phyloP scores from a whole-genome alignment of 2,113 vertebrate genomes.

The Stercorarius parasiticus region DNA sequence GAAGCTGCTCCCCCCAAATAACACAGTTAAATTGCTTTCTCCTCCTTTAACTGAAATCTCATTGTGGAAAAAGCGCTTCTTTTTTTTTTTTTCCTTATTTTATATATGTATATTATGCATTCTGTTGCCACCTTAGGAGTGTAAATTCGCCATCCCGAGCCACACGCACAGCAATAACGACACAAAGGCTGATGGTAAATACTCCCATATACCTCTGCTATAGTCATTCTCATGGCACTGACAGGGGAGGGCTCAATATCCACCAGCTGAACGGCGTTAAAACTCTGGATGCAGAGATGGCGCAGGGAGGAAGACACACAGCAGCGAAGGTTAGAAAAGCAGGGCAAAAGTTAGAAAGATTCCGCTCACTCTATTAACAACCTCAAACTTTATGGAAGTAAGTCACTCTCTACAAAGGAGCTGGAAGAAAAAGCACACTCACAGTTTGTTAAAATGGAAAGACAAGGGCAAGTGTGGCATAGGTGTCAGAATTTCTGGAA shows the following conservation, averaged over 20 bases:
- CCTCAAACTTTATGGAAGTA: background rate
- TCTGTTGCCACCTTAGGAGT: background rate
- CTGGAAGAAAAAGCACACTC: background rate
- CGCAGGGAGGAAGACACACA: conserved; percentile 69
- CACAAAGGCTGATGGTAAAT: background rate
- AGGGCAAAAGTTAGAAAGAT: conserved; percentile 46
- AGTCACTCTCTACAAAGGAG: background rate
- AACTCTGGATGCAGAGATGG: conserved; percentile 82
- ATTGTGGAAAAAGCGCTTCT: background rate
- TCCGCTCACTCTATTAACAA: background rate
- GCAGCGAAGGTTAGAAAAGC: conserved; percentile 74
- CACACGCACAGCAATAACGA: background rate
- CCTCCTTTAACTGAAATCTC: background rate
- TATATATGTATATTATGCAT: background rate
- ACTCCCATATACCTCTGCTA: conserved; percentile 89
- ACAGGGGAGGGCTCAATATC: conserved; percentile 97
- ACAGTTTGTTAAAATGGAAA: background rate
- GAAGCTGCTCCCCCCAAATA: background rate
- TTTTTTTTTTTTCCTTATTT: background rate
- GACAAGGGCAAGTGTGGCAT: background rate
- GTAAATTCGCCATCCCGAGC: background rate
- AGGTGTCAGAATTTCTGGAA: background rate
- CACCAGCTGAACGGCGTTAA: conserved; percentile 95
- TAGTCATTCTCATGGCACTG: conserved; percentile 99
- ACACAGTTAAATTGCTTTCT: background rate